Evolutionary conservation across 2,113 vertebrate species (phyloP), one percentile per base, ranked within the genome.

Genomic region (Sander vitreus): DNA sequence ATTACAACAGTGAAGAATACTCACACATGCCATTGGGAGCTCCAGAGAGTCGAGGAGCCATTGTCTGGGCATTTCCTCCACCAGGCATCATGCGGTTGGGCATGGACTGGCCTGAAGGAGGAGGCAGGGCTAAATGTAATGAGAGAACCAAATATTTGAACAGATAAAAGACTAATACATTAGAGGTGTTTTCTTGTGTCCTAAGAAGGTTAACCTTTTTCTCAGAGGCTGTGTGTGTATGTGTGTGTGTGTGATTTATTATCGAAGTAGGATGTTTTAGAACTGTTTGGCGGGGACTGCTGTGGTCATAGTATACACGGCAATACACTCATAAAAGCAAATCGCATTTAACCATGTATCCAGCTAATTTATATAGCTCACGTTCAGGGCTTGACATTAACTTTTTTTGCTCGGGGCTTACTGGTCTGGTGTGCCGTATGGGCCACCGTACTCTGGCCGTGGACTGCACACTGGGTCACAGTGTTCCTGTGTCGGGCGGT

Each of bases 21-120:
- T 97, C 90, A 99, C 98, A 98, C 96, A 97, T 96, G 92, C 97
- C 98, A 0, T 98, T 98, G 1, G 97, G 96, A 1, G 97, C 95
- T 23, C 97, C 96, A 0, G 96, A 86, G 69, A 95, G 95, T 0
- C 96, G 94, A 4, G 97, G 92, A 39, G 96, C 96, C 10, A 97
- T 86, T 0, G 96, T 90, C 84, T 43, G 96, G 25, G 87, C 59
- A 1, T 85, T 86, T 54, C 85, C 95, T 51, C 86, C 91, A 0
- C 76, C 66, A 0, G 96, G 92, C 80, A 97, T 94, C 88, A 97
- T 93, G 57, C 96, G 93, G 59, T 96, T 95, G 7, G 96, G 78
- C 90, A 96, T 27, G 21, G 95, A 84, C 85, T 95, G 96, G 5
- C 96, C 95, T 88, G 74, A 25, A 47, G 64, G 54, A 57, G 47